A percentile compares a stretch with the other conserved stretches of the same genome.
These are phyloP conservation scores for Marisa cornuarietis DNA, from an alignment of 1,140 invertebrate genomes.

Conservation along the genomic window DNA sequence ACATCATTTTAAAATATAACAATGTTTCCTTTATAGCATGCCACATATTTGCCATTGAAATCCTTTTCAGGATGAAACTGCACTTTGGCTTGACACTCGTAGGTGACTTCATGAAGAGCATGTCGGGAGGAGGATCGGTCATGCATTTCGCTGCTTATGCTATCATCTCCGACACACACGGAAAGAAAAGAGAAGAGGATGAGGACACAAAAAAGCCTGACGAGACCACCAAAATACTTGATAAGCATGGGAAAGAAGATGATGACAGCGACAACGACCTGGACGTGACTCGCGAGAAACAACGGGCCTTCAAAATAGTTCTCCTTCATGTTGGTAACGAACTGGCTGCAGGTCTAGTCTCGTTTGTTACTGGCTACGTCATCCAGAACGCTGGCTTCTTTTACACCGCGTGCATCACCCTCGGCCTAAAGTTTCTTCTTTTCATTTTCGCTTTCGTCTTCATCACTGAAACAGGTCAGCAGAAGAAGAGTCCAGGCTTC, in stretches of 20 bases:
- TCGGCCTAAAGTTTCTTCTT: not conserved
- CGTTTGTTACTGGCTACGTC: not conserved
- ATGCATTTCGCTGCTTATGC: not conserved
- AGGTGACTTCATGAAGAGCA: not conserved
- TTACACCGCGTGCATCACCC: not conserved
- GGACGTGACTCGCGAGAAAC: slow-evolving; percentile 1
- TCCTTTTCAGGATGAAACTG: not conserved
- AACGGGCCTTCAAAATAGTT: not conserved
- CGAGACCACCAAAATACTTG: not conserved
- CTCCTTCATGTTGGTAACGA: not conserved
- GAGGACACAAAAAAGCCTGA: not conserved
- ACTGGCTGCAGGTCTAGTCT: not conserved
- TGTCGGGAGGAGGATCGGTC: not conserved
- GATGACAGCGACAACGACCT: not conserved
- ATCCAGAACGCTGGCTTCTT: not conserved
- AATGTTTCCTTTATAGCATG: too few species aligned
- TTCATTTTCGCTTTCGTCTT: not conserved
- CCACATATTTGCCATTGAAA: too few species aligned
- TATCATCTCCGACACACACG: slow-evolving; percentile 1
- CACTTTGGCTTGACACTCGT: not conserved
- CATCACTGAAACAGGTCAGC: not conserved
- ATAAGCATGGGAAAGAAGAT: not conserved
- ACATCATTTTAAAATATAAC: not conserved
- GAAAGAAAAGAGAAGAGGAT: not conserved
- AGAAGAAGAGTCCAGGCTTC: slow-evolving; percentile 4